These are phyloP conservation scores for Netelia inedita DNA, from an alignment of 2,888 invertebrate genomes.

Conservation along the genomic window DNA sequence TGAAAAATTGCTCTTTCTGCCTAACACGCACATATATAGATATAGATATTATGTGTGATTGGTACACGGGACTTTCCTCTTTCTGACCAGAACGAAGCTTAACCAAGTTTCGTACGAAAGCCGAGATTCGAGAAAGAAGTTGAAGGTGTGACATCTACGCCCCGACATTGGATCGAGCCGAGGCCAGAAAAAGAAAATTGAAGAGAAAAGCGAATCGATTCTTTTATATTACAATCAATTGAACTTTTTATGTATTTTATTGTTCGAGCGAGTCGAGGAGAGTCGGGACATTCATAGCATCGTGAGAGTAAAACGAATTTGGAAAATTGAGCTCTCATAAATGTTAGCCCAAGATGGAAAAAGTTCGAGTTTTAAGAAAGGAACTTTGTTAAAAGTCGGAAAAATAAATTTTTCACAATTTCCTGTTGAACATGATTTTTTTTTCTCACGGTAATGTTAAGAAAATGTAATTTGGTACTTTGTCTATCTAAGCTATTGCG, in stretches of 20 bases:
- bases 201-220: not conserved
- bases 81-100: constrained; percentile 48
- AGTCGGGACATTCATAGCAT: not conserved
- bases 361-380: not conserved
- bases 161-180: constrained; percentile 22
- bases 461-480: constrained; percentile 50
- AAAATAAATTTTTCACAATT: constrained; percentile 22
- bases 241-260: not conserved
- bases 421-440: not conserved
- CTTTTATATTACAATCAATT: constrained; percentile 10
- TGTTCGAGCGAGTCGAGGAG: not conserved
- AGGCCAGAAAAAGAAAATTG: constrained; percentile 35
- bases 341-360: not conserved
- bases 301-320: not conserved
- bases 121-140: constrained; percentile 19
- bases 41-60: not conserved
- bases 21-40: not conserved
- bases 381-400: not conserved
- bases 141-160: constrained; percentile 26
- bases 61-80: constrained; percentile 1
- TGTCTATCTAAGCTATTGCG: constrained; percentile 5
- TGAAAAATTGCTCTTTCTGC: constrained; percentile 71
- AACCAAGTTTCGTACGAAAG: constrained; percentile 67
- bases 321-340: not conserved
- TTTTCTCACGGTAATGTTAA: not conserved